A percentile compares a stretch with the other conserved stretches of the same genome.
phyloP scores from a whole-genome alignment of 92 coral and sea anemone species.

The Porites rus region DNA sequence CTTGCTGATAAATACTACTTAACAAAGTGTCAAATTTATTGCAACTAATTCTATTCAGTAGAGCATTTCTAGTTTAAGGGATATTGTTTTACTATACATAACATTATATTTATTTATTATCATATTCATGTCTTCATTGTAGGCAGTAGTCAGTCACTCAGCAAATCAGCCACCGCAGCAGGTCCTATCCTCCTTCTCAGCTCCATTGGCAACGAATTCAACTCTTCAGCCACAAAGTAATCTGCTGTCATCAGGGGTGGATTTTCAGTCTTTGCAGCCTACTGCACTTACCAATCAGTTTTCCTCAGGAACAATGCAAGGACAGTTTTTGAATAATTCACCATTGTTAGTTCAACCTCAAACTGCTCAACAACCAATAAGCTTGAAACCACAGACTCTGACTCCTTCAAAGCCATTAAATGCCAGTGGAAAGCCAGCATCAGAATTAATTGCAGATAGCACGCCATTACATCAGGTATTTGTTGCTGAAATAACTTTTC shows the following conservation, averaged over 20 bases:
- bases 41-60: too few species aligned
- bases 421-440: conserved; percentile 23
- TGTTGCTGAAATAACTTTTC: neutral
- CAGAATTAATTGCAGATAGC: conserved; percentile 18
- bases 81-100: too few species aligned
- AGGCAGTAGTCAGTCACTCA: conserved; percentile 20
- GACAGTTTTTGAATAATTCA: conserved; percentile 25
- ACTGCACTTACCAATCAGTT: conserved; percentile 20
- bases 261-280: conserved; percentile 27
- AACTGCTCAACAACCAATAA: conserved; percentile 21
- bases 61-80: too few species aligned
- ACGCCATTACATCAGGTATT: conserved; percentile 44
- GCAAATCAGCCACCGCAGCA: conserved; percentile 11
- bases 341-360: conserved; percentile 42
- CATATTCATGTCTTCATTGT: neutral
- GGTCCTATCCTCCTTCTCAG: conserved; percentile 8
- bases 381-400: neutral
- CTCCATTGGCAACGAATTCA: conserved; percentile 16
- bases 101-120: too few species aligned
- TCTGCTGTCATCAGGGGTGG: conserved; percentile 1
- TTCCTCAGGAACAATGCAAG: conserved; percentile 30
- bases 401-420: conserved; percentile 32
- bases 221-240: conserved; percentile 28
- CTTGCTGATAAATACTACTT: too few species aligned
- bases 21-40: too few species aligned